phyloP scores from a whole-genome alignment of 2,888 invertebrate species.

The Monoplex corrugatus region DNA sequence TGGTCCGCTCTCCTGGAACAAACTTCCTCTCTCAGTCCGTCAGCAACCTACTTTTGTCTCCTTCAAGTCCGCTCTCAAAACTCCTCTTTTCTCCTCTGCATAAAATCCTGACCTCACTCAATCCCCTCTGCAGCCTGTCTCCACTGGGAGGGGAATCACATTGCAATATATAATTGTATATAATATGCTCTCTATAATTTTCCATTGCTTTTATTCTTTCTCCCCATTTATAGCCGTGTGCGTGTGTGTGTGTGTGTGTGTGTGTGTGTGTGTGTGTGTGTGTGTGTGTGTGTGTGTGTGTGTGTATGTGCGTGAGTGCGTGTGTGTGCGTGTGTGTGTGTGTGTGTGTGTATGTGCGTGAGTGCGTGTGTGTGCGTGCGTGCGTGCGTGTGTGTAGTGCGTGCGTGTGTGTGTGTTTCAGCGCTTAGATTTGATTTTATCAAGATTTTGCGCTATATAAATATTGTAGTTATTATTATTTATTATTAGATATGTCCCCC shows the following conservation, averaged over 20 bases:
- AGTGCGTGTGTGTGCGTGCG: background rate
- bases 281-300: background rate
- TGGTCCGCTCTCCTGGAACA: too few species aligned
- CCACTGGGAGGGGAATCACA: too few species aligned
- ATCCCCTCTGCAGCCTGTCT: too few species aligned
- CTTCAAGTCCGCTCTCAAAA: too few species aligned
- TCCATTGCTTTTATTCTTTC: background rate
- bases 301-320: background rate
- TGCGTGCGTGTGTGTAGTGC: background rate
- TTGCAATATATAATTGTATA: too few species aligned
- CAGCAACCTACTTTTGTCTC: too few species aligned
- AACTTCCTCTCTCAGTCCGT: too few species aligned
- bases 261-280: background rate
- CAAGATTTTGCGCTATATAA: too few species aligned
- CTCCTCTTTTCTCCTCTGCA: too few species aligned
- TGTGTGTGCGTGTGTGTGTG: background rate
- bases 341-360: background rate
- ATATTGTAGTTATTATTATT: too few species aligned
- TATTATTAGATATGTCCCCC: too few species aligned
- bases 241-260: background rate
- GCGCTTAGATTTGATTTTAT: background rate
- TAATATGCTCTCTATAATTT: background rate
- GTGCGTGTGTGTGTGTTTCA: background rate
- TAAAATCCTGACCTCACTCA: too few species aligned
- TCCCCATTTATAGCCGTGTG: background rate